Conservation (phyloP, 2,797 vertebrate genomes). For the Pelochelys cantorii region DNA sequence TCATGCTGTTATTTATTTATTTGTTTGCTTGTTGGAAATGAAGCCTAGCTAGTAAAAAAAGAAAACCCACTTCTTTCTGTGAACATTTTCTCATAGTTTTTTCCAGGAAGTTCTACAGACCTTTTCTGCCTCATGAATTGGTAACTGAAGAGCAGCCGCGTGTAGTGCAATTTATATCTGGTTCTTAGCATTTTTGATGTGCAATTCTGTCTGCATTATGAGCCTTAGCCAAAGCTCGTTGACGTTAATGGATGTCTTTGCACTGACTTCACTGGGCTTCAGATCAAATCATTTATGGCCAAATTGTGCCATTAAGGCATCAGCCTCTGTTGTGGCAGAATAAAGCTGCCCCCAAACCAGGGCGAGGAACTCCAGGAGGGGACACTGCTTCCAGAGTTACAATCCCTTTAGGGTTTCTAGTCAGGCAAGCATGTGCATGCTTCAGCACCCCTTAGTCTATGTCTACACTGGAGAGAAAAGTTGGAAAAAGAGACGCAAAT, state of each 20-base stretch:
- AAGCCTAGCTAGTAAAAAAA: constrained; percentile 31
- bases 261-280: background rate
- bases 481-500: too few relatives aligned
- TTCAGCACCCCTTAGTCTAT: background rate
- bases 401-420: background rate
- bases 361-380: background rate
- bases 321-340: background rate
- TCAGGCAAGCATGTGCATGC: accelerated
- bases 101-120: background rate
- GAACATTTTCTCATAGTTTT: background rate
- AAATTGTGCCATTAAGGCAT: background rate
- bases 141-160: background rate
- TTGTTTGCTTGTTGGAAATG: constrained; percentile 16
- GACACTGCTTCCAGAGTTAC: background rate
- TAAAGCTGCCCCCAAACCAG: background rate
- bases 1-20: constrained; percentile 61
- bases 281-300: background rate
- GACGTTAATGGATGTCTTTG: background rate
- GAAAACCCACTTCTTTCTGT: background rate
- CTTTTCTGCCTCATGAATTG: constrained; percentile 3
- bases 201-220: accelerated
- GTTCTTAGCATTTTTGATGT: constrained; percentile 25
- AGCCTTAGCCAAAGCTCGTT: background rate
- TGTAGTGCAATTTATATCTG: background rate
- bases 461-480: too few relatives aligned